phyloP scores from a whole-genome alignment of 2,888 invertebrate species.

The Cryptocephalus primarius region DNA sequence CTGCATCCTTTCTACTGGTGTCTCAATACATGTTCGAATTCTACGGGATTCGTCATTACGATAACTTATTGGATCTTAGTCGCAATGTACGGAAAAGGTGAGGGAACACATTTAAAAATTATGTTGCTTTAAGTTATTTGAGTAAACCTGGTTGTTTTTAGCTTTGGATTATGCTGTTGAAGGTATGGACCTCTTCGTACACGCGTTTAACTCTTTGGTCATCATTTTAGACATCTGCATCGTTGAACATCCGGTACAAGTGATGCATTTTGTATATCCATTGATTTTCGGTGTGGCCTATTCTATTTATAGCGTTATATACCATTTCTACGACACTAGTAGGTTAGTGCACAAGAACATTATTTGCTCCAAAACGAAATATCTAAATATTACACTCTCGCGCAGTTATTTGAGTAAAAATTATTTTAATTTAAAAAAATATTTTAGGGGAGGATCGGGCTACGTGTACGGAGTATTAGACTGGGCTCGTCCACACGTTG shows the following conservation, averaged over 20 bases:
- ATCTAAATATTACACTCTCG: too few species aligned
- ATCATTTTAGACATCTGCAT: constrained; percentile 62
- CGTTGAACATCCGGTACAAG: constrained; percentile 59
- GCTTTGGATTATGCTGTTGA: constrained; percentile 48
- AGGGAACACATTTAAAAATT: background rate
- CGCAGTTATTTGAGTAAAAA: too few species aligned
- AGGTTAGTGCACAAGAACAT: background rate
- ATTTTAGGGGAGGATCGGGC: too few species aligned
- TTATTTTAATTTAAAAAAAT: too few species aligned
- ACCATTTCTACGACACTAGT: constrained; percentile 38
- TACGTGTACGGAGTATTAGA: too few species aligned
- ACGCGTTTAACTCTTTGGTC: constrained; percentile 61
- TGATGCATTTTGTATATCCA: constrained; percentile 50
- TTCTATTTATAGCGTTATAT: constrained; percentile 53
- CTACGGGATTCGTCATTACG: constrained; percentile 62
- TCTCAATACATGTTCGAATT: constrained; percentile 52
- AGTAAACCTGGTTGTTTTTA: constrained; percentile 9
- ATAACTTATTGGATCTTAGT: constrained; percentile 55
- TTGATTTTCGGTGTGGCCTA: constrained; percentile 52
- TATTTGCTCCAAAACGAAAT: too few species aligned
- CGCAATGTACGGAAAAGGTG: constrained; percentile 42
- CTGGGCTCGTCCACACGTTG: too few species aligned
- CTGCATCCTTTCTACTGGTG: constrained; percentile 51
- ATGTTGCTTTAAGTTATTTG: too few species aligned
- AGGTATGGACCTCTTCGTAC: constrained; percentile 58